Conservation (phyloP, 23 tunicate genomes). For the Diplosoma virens region DNA sequence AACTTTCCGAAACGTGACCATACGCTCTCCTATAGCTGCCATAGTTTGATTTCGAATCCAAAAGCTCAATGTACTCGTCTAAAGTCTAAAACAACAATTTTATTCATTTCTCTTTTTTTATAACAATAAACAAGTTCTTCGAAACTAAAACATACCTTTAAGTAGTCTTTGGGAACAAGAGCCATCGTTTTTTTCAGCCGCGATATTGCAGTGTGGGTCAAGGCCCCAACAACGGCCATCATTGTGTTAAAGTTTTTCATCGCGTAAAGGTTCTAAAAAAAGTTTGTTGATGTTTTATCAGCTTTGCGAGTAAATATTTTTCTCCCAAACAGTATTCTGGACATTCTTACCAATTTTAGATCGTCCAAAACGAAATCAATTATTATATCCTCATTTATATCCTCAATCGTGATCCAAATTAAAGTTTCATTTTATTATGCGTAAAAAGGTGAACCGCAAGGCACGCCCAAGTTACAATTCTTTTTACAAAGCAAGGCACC, state of each 20-base stretch:
- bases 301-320: too few species aligned
- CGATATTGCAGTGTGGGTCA: conserved; percentile 85
- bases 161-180: conserved; percentile 64
- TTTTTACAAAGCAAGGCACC: too few species aligned
- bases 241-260: conserved; percentile 88
- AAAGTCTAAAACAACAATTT: conserved; percentile 47
- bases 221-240: conserved; percentile 85
- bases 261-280: conserved; percentile 54
- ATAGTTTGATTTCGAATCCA: conserved; percentile 81
- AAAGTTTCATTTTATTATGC: too few species aligned
- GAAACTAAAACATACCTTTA: conserved; percentile 42
- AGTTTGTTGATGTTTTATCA: too few species aligned
- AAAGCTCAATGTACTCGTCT: conserved; percentile 73
- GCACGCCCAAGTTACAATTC: too few species aligned
- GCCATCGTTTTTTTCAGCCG: conserved; percentile 89
- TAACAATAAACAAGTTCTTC: neutral
- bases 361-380: too few species aligned
- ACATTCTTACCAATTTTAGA: too few species aligned
- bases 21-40: conserved; percentile 82
- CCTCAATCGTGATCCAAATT: too few species aligned
- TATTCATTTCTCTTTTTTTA: neutral
- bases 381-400: too few species aligned
- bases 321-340: too few species aligned
- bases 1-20: conserved; percentile 49
- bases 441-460: too few species aligned